phyloP scores from a whole-genome alignment of 2,113 vertebrate genomes.

The Rhinopomastus cyanomelas region DNA sequence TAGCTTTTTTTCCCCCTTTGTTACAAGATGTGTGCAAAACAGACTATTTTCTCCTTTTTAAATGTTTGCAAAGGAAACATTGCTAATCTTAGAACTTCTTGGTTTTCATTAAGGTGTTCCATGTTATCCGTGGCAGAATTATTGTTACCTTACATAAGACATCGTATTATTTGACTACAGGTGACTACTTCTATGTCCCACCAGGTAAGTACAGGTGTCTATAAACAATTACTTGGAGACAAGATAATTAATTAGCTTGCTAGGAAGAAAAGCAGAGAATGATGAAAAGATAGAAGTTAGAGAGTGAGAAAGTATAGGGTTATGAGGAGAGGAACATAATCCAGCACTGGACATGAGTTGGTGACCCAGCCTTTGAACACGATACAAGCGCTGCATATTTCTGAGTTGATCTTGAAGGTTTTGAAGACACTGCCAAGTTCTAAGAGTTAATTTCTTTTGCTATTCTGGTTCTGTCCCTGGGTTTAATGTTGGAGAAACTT shows the following conservation, averaged over 20 bases:
- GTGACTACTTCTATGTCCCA: constrained; percentile 78
- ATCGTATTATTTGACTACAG: constrained; percentile 62
- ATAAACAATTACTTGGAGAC: neutral
- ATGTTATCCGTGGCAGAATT: constrained; percentile 68
- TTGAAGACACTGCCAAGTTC: neutral
- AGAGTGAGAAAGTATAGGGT: neutral
- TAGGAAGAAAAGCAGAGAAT: neutral
- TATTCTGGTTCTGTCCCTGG: neutral
- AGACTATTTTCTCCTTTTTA: neutral
- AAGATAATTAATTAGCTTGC: neutral
- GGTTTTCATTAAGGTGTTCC: constrained; percentile 70
- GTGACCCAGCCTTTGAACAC: neutral
- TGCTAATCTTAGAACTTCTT: neutral
- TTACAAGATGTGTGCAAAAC: neutral
- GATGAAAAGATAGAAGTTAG: neutral
- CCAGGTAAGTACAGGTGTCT: constrained; percentile 61
- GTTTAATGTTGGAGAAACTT: neutral
- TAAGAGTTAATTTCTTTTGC: neutral
- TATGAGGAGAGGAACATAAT: neutral
- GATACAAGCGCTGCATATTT: neutral
- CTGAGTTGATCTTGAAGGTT: neutral
- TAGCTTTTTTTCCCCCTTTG: neutral
- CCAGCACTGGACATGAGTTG: rapidly evolving
- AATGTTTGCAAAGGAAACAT: neutral
- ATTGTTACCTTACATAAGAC: constrained; percentile 70